Evolutionary conservation across 1,140 invertebrate species (phyloP), one percentile per base, ranked within the genome.

Genomic region (Caenorhabditis elegans): DNA sequence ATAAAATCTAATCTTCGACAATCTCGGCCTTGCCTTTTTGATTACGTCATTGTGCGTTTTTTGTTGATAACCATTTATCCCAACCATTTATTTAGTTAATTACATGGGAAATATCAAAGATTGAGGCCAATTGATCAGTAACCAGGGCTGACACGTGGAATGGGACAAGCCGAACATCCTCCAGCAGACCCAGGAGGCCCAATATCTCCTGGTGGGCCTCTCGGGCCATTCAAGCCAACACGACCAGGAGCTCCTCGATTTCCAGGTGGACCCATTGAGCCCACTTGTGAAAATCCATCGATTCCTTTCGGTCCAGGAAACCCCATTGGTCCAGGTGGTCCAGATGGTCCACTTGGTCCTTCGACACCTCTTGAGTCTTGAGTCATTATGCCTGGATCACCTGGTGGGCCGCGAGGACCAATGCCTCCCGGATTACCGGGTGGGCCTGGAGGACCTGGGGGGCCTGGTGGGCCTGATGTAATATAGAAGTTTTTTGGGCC

Each of bases 391-490:
- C 31, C 75, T 10, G 17, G 15, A 11, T 17, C 10, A 22, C 75
- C 75, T 10, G 75, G 75, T n/a, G 10, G 15, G 5, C 75, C 75
- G 15, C 4, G 15, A 39, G 17, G 6, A 43, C 15, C 39, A 43
- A 15, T 15, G 15, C 39, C 39, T 43, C 39, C 36, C 75, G n/a
- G 36, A 47, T 26, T 17, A 13, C 78, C 78, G 8, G 78, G 53
- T 11, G 53, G 78, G 6, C 78, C 78, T 55, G 78, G 78, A 17
- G 39, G 53, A 19, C 78, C 78, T 2, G 78, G 78, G 13, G 39
- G 78, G 31, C 75, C 75, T 5, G 75, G 75, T 17, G n/a, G n/a
- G 10, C 28, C 77, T n/a, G 34, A 5, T 43, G 55, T 26, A 3
- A 77, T 26, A 19, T 47, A 47, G 46, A 26, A 77, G 36, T 47